Percentiles rank a stretch among this genome's conserved stretches.
These are phyloP conservation scores for Danaus melanippus DNA, from an alignment of 1,140 invertebrate species.

Conservation along the genomic window DNA sequence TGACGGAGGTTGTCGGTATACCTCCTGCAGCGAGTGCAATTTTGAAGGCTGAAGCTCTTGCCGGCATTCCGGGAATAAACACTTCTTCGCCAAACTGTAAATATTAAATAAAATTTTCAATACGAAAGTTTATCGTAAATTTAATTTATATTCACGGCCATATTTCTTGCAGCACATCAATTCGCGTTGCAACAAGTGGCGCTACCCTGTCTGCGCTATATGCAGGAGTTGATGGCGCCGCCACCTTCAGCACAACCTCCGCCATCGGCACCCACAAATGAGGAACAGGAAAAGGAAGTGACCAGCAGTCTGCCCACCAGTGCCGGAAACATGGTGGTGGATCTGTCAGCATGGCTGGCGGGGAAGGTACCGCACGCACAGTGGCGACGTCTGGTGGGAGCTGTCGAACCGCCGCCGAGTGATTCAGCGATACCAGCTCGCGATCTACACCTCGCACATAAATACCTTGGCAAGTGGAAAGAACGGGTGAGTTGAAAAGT, in stretches of 20 bases:
- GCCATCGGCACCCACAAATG: conserved; percentile 2
- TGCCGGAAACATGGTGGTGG: conserved; percentile 48
- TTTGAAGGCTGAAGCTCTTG: conserved; percentile 47
- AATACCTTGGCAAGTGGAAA: conserved; percentile 56
- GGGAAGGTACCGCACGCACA: conserved; percentile 50
- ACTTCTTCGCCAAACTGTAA: conserved; percentile 59
- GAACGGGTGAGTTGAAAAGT: conserved; percentile 38
- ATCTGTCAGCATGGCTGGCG: conserved; percentile 63
- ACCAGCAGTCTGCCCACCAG: conserved; percentile 21
- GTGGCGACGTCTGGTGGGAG: conserved; percentile 45
- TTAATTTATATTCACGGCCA: not conserved
- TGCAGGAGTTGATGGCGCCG: conserved; percentile 64
- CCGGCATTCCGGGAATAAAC: conserved; percentile 55
- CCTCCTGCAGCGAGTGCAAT: conserved; percentile 51
- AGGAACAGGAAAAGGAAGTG: too few relatives aligned
- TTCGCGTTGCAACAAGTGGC: conserved; percentile 69
- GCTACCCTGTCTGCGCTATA: conserved; percentile 65
- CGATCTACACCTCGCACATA: conserved; percentile 49
- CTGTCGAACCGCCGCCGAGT: conserved; percentile 26
- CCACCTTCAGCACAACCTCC: conserved; percentile 15
- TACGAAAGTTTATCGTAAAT: not conserved
- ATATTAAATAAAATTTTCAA: conserved; percentile 10
- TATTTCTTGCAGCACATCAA: conserved; percentile 43
- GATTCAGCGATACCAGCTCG: conserved; percentile 27
- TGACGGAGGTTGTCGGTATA: conserved; percentile 63